Base-by-base conservation (phyloP, 2,888 invertebrate species). In the Lysandra coridon region DNA sequence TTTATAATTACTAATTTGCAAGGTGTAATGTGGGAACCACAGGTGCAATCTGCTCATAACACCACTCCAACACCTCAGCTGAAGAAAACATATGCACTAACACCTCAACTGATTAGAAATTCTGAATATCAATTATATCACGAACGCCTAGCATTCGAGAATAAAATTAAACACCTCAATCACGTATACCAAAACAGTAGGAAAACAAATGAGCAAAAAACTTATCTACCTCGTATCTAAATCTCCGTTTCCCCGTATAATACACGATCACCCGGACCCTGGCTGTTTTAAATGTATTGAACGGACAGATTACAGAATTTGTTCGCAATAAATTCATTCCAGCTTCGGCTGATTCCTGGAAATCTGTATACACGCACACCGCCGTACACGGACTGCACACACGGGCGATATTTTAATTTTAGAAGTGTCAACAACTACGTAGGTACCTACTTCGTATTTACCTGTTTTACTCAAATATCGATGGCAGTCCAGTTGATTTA, bases 311-410 rank as follows among this genome's bases (percentile, higher is more conserved):
- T 80, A 82, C 75, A 23, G 62, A 74, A 82, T 80, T 82, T 80
- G 79, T 85, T 84, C 84, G 79, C 86, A 86, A 84, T 84, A 85
- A 85, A 83, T 83, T 82, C 83, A 85, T 84, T 84, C 85, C 85
- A 85, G 84, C 84, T 80, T 80, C 82, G 87, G 88, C 88, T 82
- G 88, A 86, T 93, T 93, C 93, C 87, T 80, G 89, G 93, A 93
- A 93, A 86, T 92, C 87, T 88, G 89, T 90, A 87, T 90, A 85
- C 87, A 81, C 82, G 80, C 81, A 85, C 81, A 82, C 84, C 80
- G 62, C 78, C 80, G 81, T 80, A 84, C 81, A 81, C 82, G 84
- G 84, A 86, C 88, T 90, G 80, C 84, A 87, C 87, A 87, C 87
- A 85, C 73, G 81, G 81, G 82, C 79, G 83, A 30, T 83, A 85